phyloP scores from a whole-genome alignment of 2,888 invertebrate species.

The Arenicola marina region DNA sequence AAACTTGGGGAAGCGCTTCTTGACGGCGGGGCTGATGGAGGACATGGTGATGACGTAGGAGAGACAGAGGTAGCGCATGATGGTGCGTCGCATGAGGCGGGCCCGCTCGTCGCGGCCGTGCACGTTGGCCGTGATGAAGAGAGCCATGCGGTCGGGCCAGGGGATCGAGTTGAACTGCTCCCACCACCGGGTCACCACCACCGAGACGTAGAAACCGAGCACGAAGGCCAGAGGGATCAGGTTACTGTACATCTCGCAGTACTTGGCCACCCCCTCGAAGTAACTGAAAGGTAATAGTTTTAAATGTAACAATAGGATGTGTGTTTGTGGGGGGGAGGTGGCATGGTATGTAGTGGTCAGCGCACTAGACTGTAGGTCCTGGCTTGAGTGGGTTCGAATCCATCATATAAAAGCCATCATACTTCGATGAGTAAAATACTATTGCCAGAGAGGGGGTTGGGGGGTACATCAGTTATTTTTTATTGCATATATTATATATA shows the following conservation, averaged over 20 bases:
- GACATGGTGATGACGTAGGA: conserved; percentile 66
- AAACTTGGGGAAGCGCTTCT: conserved; percentile 64
- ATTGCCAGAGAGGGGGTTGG: no score
- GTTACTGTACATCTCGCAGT: conserved; percentile 84
- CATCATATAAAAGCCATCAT: no score
- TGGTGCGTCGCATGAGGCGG: conserved; percentile 67
- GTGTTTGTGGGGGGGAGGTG: not conserved
- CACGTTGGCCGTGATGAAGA: conserved; percentile 74
- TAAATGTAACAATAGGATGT: not conserved
- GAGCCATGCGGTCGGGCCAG: conserved; percentile 73
- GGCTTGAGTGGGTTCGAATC: no score
- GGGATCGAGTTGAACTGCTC: conserved; percentile 74
- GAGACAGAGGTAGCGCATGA: conserved; percentile 68
- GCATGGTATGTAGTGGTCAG: not conserved
- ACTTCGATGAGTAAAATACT: no score
- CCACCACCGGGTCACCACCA: conserved; percentile 94
- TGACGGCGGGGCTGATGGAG: conserved; percentile 70
- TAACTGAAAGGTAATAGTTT: conserved; percentile 41
- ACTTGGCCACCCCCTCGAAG: conserved; percentile 81
- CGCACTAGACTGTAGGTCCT: not conserved
- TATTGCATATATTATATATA: no score
- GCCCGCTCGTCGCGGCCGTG: conserved; percentile 65
- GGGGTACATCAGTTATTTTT: no score
- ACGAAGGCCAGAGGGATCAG: conserved; percentile 91
- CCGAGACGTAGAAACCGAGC: conserved; percentile 89